Percentiles rank a stretch among this genome's conserved stretches.
Conservation (phyloP, 2,888 invertebrate genomes). For the Coleophora deauratella region DNA sequence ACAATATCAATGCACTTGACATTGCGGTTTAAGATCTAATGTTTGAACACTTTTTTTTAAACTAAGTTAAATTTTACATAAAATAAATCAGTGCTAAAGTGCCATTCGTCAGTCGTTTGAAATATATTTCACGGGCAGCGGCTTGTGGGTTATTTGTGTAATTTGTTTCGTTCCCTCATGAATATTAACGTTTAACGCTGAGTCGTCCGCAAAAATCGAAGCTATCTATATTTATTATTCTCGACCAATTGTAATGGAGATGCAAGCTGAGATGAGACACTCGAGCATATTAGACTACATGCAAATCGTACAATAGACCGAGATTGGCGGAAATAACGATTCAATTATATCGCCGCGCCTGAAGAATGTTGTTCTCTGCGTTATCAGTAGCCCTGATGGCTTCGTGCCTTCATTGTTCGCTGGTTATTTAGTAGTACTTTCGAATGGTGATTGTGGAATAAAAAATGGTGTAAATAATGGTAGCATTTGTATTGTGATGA, state of each 20-base stretch:
- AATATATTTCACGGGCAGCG: constrained; percentile 22
- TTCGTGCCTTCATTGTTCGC: not conserved
- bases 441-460: not conserved
- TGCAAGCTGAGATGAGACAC: constrained; percentile 36
- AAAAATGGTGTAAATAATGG: not conserved
- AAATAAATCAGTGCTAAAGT: constrained; percentile 11
- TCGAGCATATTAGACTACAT: constrained; percentile 22
- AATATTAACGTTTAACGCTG: constrained; percentile 40
- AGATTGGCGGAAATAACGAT: constrained; percentile 53
- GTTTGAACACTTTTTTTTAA: too few species aligned
- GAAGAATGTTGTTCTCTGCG: constrained; percentile 29
- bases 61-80: too few species aligned
- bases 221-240: constrained; percentile 56
- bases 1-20: constrained; percentile 46
- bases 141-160: constrained; percentile 27
- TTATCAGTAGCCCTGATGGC: constrained; percentile 30
- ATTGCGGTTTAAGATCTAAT: constrained; percentile 24
- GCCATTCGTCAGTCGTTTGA: constrained; percentile 6
- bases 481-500: not conserved
- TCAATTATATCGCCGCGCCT: constrained; percentile 41
- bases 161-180: constrained; percentile 38
- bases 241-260: constrained; percentile 61
- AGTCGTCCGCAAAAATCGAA: constrained; percentile 46
- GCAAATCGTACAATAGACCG: constrained; percentile 38
- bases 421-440: not conserved